These are phyloP conservation scores for Distichodus sexfasciatus DNA, from an alignment of 2,797 vertebrate genomes.

Conservation along the genomic window DNA sequence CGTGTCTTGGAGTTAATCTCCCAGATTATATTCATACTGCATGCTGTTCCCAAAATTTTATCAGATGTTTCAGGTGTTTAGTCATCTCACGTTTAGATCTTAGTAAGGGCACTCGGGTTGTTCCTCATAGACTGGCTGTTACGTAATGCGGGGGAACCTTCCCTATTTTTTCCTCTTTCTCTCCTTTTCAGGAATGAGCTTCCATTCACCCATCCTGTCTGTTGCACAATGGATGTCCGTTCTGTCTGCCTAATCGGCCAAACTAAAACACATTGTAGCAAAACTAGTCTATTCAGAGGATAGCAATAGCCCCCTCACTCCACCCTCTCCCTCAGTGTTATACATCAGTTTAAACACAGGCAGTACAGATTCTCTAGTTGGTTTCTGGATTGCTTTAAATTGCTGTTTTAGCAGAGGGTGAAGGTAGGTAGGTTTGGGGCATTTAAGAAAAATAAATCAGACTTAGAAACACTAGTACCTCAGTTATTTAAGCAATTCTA, in stretches of 20 bases:
- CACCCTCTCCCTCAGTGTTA: conserved; percentile 62
- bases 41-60: too few relatives aligned
- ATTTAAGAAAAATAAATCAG: conserved; percentile 53
- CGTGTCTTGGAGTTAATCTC: too few relatives aligned
- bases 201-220: conserved; percentile 67
- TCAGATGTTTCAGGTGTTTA: not conserved
- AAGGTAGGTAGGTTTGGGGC: conserved; percentile 56
- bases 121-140: conserved; percentile 12
- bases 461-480: conserved; percentile 77
- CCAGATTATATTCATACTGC: too few relatives aligned
- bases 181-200: conserved; percentile 75
- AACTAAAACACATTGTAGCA: conserved; percentile 72
- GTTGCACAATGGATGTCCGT: conserved; percentile 79
- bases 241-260: conserved; percentile 65
- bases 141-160: conserved; percentile 26
- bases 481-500: conserved; percentile 70
- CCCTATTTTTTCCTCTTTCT: conserved; percentile 22
- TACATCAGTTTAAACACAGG: conserved; percentile 63
- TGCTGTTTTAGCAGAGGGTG: conserved; percentile 58
- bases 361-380: conserved; percentile 44
- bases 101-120: not conserved
- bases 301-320: conserved; percentile 79
- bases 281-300: conserved; percentile 71
- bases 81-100: too few relatives aligned
- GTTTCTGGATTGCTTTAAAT: conserved; percentile 61